Percentiles rank a stretch among this genome's conserved stretches.
These are phyloP conservation scores for Agrochola macilenta DNA, from an alignment of 2,888 invertebrate genomes.

Conservation along the genomic window DNA sequence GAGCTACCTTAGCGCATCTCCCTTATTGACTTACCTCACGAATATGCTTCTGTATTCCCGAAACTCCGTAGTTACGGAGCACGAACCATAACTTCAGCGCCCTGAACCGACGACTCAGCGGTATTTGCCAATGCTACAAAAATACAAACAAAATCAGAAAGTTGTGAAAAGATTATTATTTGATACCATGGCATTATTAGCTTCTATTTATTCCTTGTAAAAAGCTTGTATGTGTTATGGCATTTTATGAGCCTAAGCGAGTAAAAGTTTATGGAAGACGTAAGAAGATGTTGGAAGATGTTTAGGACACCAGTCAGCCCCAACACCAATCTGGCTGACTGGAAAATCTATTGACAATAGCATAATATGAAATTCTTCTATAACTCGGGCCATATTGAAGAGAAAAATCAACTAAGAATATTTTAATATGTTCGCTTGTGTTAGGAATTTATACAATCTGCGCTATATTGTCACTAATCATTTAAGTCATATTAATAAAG, in stretches of 20 bases:
- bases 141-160: background rate
- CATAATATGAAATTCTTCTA: background rate
- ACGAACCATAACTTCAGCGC: conserved; percentile 99
- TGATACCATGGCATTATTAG: background rate
- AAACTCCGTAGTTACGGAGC: conserved; percentile 97
- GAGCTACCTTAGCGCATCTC: too few relatives aligned
- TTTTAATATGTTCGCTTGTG: too few relatives aligned
- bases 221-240: background rate
- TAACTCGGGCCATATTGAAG: background rate
- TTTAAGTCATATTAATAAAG: background rate
- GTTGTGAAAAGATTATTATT: background rate
- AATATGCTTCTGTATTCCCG: conserved; percentile 97
- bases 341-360: background rate
- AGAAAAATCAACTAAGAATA: background rate
- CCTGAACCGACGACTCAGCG: conserved; percentile 97
- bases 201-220: background rate
- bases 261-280: too few relatives aligned
- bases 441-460: background rate
- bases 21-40: conserved; percentile 92
- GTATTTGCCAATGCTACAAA: conserved; percentile 98
- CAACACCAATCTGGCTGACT: background rate
- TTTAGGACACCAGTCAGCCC: background rate
- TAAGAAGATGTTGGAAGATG: too few relatives aligned
- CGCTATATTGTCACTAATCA: background rate
- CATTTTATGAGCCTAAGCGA: too few relatives aligned